phyloP scores from a whole-genome alignment of 2,113 vertebrate genomes.

The Agelaius phoeniceus region DNA sequence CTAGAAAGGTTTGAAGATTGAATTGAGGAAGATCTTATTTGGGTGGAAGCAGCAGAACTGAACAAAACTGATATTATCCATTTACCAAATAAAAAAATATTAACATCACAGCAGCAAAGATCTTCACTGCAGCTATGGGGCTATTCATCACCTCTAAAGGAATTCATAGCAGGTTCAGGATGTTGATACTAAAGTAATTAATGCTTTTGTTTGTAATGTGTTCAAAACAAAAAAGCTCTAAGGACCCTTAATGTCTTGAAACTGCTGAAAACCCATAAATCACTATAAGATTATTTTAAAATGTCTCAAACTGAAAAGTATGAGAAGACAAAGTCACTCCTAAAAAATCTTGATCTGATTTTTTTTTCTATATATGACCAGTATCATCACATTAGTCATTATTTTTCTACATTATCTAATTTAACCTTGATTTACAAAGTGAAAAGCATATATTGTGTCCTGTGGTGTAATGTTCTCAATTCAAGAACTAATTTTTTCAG shows the following conservation, averaged over 20 bases:
- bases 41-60: background rate
- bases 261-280: background rate
- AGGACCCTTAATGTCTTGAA: background rate
- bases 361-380: background rate
- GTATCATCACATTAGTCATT: background rate
- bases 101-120: background rate
- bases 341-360: background rate
- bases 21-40: background rate
- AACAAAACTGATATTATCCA: background rate
- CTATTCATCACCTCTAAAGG: background rate
- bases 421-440: background rate
- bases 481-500: background rate
- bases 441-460: background rate
- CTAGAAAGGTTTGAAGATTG: background rate
- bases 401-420: background rate
- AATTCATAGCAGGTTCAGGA: background rate
- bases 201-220: background rate
- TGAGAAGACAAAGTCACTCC: background rate
- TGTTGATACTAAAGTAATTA: background rate
- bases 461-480: background rate
- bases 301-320: background rate
- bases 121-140: background rate
- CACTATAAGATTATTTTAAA: background rate
- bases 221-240: background rate
- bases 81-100: background rate